phyloP scores from a whole-genome alignment of 2,113 vertebrate species.

The Panurus biarmicus region DNA sequence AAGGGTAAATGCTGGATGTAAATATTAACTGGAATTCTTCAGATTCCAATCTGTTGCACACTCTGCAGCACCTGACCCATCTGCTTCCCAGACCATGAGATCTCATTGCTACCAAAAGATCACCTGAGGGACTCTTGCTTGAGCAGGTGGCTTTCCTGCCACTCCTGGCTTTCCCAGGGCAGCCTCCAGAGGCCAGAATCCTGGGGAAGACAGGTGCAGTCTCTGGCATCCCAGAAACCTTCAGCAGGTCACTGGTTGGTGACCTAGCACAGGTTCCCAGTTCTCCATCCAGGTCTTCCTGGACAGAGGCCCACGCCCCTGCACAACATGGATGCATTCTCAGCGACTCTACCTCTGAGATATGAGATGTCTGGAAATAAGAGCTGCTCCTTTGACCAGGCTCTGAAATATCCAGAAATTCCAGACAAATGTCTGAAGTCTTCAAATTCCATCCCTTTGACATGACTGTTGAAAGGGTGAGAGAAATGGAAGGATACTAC shows the following conservation, averaged over 20 bases:
- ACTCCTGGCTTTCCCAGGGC: neutral
- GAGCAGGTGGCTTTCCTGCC: no score
- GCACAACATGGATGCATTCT: fast-evolving
- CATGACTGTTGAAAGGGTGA: neutral
- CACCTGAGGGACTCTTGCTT: neutral
- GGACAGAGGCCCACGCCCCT: neutral
- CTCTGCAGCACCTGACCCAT: neutral
- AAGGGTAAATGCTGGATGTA: constrained; percentile 30
- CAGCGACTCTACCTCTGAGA: neutral
- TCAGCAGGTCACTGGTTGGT: fast-evolving
- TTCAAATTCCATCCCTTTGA: neutral
- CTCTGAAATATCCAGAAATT: neutral
- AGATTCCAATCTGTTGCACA: constrained; percentile 43
- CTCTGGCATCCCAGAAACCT: neutral
- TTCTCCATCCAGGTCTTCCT: neutral
- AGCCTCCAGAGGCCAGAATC: neutral
- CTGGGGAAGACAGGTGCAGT: fast-evolving
- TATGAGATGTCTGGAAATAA: neutral
- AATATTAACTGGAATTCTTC: constrained; percentile 59
- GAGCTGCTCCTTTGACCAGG: neutral
- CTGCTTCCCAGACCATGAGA: neutral
- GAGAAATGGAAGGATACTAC: neutral
- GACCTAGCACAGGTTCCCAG: neutral
- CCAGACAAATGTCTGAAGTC: neutral
- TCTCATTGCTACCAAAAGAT: neutral